Base-by-base conservation (phyloP, 2,888 invertebrate genomes). In the Uropetala carovei region DNA sequence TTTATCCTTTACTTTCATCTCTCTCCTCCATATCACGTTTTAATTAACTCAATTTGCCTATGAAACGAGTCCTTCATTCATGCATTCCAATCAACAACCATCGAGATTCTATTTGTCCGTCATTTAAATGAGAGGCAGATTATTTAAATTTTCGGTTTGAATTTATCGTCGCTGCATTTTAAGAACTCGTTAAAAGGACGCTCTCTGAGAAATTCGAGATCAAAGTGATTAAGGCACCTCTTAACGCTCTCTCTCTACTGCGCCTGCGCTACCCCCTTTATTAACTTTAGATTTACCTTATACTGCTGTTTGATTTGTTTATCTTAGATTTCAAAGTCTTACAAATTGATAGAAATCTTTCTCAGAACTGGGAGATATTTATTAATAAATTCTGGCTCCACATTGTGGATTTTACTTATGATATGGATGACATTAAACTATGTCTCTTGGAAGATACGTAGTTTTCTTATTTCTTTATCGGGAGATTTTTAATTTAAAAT, bases 61-160 rank as follows among this genome's bases (percentile, higher is more conserved):
- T 13, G 59, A 59, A 59, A 30, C 60, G 16, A 27, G 11, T 59
- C 60, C 13, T 86, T 86, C 86, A 14, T 59, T 59, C 18, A 27
- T 82, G 27, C 30, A 27, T 82, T 43, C 82, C 13, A 14, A 16
- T 4, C 22, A 58, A 56, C 83, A 56, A 56, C 16, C 83, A 16
- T 14, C 7, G 84, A 58, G n/a, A 85, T 58, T 58, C 85, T 10
- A 58, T 43, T 30, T 0, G 11, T 14, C 89, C 43, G n/a, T 59
- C 60, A 86, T 86, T 86, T 64, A 68, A 89, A 89, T 64, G 64
- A 89, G 58, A 22, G 60, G 16, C 14, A 64, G 68, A 89, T 89
- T 68, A 89, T 89, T 89, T 89, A 68, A 89, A 89, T 89, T 89
- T 59, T n/a, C 89, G 22, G 43, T 43, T 89, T 43, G 64, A 30